Percentiles rank a stretch among this genome's conserved stretches.
These are phyloP conservation scores for Rhogogaster chlorosoma DNA, from an alignment of 2,888 invertebrate species.

Conservation along the genomic window DNA sequence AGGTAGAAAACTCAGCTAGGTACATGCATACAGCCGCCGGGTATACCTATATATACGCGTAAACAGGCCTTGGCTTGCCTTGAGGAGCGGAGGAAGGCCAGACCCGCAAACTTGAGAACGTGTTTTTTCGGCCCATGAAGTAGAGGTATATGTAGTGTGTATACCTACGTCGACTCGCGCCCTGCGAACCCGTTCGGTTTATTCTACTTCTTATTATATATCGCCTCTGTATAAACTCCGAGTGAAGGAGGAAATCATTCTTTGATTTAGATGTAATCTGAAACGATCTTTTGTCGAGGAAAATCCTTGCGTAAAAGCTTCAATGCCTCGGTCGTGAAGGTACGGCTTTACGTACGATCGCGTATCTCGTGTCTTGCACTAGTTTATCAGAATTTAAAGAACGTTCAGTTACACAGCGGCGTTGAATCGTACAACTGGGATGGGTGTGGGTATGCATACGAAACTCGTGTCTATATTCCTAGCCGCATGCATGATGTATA, in stretches of 20 bases:
- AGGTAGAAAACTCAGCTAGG: neutral
- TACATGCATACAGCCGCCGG: neutral
- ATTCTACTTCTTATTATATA: neutral
- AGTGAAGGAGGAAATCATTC: too few relatives aligned
- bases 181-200: neutral
- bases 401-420: neutral
- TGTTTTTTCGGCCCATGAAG: slow-evolving; percentile 24
- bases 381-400: slow-evolving; percentile 27
- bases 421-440: neutral
- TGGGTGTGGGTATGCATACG: neutral
- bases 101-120: slow-evolving; percentile 32
- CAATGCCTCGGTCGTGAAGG: neutral
- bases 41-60: neutral
- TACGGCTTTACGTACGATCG: neutral
- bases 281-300: too few relatives aligned
- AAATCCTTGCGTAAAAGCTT: too few relatives aligned
- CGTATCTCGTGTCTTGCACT: neutral
- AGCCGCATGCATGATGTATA: neutral
- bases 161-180: neutral
- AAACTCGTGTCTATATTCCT: neutral
- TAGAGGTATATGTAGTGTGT: neutral
- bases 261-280: too few relatives aligned
- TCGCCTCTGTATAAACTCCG: too few relatives aligned
- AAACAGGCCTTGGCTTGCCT: slow-evolving; percentile 26
- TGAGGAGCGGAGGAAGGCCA: neutral